These are phyloP conservation scores for Lates calcarifer DNA, from an alignment of 2,113 vertebrate genomes.

Conservation along the genomic window DNA sequence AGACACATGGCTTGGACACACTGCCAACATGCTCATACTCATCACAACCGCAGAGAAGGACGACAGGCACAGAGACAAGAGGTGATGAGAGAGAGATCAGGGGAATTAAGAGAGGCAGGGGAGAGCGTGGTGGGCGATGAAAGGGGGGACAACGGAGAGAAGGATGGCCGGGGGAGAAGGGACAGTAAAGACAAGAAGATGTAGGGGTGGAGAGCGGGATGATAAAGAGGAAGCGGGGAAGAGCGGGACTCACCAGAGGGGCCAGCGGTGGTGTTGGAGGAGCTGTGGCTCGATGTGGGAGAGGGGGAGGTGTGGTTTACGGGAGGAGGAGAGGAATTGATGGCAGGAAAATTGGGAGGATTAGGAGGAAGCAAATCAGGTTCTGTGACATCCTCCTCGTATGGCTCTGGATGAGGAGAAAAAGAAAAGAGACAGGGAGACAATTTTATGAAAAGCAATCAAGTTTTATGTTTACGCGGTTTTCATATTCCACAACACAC, in stretches of 20 bases:
- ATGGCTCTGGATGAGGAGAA: conserved; percentile 71
- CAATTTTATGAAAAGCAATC: conserved; percentile 41
- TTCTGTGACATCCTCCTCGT: conserved; percentile 54
- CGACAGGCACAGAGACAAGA: conserved; percentile 18
- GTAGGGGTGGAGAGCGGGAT: not conserved
- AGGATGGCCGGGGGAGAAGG: not conserved
- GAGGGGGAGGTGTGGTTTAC: conserved; percentile 61
- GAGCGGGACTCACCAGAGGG: conserved; percentile 75
- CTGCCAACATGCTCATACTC: conserved; percentile 56
- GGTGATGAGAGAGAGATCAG: conserved; percentile 39
- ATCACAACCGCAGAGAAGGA: conserved; percentile 34
- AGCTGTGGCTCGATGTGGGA: conserved; percentile 52
- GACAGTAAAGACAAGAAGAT: not conserved
- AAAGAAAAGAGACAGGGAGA: not conserved
- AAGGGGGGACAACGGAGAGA: not conserved
- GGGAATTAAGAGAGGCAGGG: conserved; percentile 17
- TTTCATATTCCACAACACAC: conserved; percentile 21
- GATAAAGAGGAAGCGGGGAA: not conserved
- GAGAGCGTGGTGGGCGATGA: conserved; percentile 11
- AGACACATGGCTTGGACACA: conserved; percentile 44
- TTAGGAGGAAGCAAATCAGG: conserved; percentile 44
- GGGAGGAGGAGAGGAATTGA: conserved; percentile 48
- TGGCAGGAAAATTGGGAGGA: conserved; percentile 52
- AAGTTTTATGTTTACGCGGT: conserved; percentile 16
- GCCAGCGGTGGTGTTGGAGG: conserved; percentile 61